Evolutionary conservation across 2,113 vertebrate genomes (phyloP).

Genomic region (Strix aluco): DNA sequence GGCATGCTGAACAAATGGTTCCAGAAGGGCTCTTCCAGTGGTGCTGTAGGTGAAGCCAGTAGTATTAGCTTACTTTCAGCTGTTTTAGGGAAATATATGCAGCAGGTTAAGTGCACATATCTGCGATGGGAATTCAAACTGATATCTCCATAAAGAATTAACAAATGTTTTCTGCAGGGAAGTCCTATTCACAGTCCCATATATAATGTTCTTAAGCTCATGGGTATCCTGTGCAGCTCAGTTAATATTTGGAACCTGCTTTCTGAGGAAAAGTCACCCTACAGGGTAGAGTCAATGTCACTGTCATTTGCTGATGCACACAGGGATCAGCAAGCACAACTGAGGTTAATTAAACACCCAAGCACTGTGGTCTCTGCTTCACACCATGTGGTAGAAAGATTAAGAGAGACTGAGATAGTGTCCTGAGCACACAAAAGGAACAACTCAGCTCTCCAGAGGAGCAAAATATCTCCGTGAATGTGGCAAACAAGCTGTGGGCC

Average conservation of each 20-base stretch:
- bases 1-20: background rate
- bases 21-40: background rate
- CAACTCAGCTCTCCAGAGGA: background rate
- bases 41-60: background rate
- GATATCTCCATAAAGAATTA: background rate
- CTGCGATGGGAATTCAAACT: background rate
- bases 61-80: background rate
- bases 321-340: background rate
- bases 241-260: background rate
- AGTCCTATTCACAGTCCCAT: background rate
- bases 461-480: background rate
- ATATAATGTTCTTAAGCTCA: background rate
- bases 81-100: background rate
- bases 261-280: background rate
- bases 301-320: background rate
- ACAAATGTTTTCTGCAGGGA: background rate
- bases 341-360: background rate
- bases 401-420: background rate
- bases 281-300: background rate
- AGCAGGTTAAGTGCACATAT: background rate
- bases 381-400: background rate
- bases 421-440: background rate
- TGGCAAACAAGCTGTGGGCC: background rate
- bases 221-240: background rate
- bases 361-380: background rate